Percentiles rank a stretch among this genome's conserved stretches.
Conservation (phyloP, 23 tunicate genomes). For the Trididemnum clinides region DNA sequence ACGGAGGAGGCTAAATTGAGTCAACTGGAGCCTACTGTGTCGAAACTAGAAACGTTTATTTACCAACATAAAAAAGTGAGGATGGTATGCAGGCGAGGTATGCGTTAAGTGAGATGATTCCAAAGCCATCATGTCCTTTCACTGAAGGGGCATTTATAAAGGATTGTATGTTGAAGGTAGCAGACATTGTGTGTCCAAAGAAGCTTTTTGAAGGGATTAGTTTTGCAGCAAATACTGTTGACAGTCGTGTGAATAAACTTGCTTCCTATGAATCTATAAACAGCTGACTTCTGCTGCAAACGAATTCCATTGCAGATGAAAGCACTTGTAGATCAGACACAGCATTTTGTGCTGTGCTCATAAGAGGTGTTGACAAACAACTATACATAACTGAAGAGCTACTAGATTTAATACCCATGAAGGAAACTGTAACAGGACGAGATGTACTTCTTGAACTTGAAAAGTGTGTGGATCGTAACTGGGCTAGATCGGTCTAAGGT, state of each 20-base stretch:
- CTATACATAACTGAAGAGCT: conserved; percentile 52
- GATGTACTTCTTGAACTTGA: conserved; percentile 50
- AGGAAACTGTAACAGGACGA: conserved; percentile 58
- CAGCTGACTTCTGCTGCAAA: not conserved
- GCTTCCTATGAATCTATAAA: conserved; percentile 19
- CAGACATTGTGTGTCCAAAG: conserved; percentile 44
- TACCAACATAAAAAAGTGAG: not conserved
- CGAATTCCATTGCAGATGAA: conserved; percentile 31
- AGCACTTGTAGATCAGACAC: conserved; percentile 57
- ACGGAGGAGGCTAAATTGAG: too few relatives aligned
- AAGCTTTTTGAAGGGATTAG: conserved; percentile 36
- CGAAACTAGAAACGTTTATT: too few relatives aligned
- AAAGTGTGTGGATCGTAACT: conserved; percentile 36
- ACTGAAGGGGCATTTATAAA: conserved; percentile 44
- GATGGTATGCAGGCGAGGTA: conserved; percentile 38
- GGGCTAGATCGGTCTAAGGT: conserved; percentile 41
- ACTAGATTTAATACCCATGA: conserved; percentile 61
- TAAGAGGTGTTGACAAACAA: conserved; percentile 57
- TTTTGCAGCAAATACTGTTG: conserved; percentile 28
- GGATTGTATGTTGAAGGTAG: conserved; percentile 27
- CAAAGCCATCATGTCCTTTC: conserved; percentile 20
- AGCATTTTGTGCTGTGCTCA: conserved; percentile 64
- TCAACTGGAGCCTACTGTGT: too few relatives aligned
- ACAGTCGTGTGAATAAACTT: conserved; percentile 33
- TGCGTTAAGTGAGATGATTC: conserved; percentile 50